phyloP scores from a whole-genome alignment of 2,888 invertebrate genomes.

The Gymnoscelis rufifasciata region DNA sequence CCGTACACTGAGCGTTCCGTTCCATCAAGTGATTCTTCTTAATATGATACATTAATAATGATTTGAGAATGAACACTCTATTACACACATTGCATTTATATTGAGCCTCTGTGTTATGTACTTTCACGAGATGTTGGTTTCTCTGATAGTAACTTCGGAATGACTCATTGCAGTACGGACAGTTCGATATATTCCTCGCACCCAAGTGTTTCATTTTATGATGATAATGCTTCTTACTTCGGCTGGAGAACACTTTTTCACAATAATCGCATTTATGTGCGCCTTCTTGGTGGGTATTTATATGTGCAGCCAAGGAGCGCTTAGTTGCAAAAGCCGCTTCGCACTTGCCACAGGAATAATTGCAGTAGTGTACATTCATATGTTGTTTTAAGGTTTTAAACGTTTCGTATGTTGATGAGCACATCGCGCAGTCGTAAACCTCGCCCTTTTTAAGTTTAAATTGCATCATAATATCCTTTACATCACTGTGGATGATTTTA shows the following conservation, averaged over 20 bases:
- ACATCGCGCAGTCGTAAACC: constrained; percentile 52
- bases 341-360: constrained; percentile 62
- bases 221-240: constrained; percentile 58
- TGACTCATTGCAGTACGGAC: constrained; percentile 56
- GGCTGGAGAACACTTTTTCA: constrained; percentile 57
- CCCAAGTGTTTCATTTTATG: constrained; percentile 64
- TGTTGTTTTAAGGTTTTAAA: constrained; percentile 63
- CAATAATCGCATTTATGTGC: constrained; percentile 65
- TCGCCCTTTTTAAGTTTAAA: constrained; percentile 53
- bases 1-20: constrained; percentile 65
- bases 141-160: constrained; percentile 66
- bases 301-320: constrained; percentile 55
- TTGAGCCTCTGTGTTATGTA: constrained; percentile 60
- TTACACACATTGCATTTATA: constrained; percentile 67
- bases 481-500: constrained; percentile 48
- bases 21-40: constrained; percentile 60
- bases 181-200: constrained; percentile 57
- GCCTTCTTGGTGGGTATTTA: constrained; percentile 46
- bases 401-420: constrained; percentile 57
- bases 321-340: constrained; percentile 57
- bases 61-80: constrained; percentile 55
- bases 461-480: constrained; percentile 61
- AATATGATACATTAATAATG: constrained; percentile 49
- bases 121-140: constrained; percentile 63
- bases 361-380: constrained; percentile 64